Conservation (phyloP, 2,888 invertebrate genomes). For the Bombyx huttoni region DNA sequence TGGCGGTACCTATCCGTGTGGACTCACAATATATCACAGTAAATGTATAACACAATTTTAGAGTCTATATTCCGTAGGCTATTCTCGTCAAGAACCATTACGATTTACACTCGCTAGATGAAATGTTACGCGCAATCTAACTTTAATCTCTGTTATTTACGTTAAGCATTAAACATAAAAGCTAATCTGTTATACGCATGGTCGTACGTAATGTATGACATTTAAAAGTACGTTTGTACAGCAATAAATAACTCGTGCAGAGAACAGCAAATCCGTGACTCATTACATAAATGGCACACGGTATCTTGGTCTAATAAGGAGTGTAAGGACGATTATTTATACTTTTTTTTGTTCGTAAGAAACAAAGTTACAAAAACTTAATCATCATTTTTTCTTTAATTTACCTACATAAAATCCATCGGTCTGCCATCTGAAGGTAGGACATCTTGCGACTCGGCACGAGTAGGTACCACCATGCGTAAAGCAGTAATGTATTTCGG, state of each 20-base stretch:
- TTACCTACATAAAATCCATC: too few species aligned
- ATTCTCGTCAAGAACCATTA: constrained; percentile 25
- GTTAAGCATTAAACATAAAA: constrained; percentile 9
- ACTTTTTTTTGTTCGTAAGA: too few species aligned
- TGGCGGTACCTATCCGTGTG: too few species aligned
- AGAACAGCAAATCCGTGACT: constrained; percentile 4
- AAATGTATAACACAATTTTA: too few species aligned
- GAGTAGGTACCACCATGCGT: too few species aligned
- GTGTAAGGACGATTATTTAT: too few species aligned
- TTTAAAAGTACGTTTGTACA: constrained; percentile 1
- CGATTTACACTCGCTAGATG: constrained; percentile 28
- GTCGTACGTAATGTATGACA: not conserved
- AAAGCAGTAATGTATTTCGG: too few species aligned
- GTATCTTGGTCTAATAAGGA: not conserved
- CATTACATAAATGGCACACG: constrained; percentile 4
- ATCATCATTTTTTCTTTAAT: too few species aligned
- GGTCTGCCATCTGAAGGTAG: too few species aligned
- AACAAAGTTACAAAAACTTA: too few species aligned
- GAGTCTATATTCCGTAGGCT: not conserved
- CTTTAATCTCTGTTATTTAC: constrained; percentile 26
- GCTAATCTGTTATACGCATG: not conserved
- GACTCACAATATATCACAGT: too few species aligned
- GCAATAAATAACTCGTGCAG: constrained; percentile 3
- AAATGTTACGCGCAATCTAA: constrained; percentile 22
- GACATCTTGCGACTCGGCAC: too few species aligned